Conservation (phyloP, 2,797 vertebrate species). For the Chrysocyon brachyurus region DNA sequence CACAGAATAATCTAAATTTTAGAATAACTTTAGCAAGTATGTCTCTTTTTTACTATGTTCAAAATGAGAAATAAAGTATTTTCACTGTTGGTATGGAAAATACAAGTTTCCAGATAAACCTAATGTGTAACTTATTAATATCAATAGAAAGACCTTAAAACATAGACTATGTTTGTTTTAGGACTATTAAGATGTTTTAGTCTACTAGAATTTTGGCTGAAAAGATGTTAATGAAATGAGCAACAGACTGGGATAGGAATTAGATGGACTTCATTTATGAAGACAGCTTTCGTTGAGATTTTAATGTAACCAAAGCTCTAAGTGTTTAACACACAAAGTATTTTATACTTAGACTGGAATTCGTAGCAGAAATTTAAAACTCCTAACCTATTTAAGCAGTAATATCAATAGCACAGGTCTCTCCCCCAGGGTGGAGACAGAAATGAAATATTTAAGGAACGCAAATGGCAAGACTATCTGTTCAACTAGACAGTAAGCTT, state of each 20-base stretch:
- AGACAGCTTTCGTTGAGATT: neutral
- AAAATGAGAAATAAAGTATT: neutral
- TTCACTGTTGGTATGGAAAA: neutral
- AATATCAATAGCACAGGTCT: neutral
- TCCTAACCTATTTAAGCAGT: neutral
- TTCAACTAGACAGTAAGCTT: neutral
- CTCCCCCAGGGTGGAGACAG: neutral
- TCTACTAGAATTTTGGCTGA: neutral
- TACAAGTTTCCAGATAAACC: neutral
- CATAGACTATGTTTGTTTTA: neutral
- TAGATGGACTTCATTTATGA: neutral
- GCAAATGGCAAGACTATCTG: neutral
- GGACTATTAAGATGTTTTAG: neutral
- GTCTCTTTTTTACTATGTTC: neutral
- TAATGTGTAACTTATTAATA: neutral
- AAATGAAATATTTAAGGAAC: constrained; percentile 14
- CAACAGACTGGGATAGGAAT: neutral
- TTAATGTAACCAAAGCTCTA: neutral
- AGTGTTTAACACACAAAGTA: neutral
- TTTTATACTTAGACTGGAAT: neutral
- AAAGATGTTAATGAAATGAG: neutral
- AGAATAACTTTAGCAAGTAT: neutral
- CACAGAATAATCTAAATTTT: neutral
- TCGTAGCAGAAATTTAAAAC: constrained; percentile 16
- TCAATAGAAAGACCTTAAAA: neutral